These are phyloP conservation scores for Xyliphius kryptos DNA, from an alignment of 2,113 vertebrate genomes.

Conservation along the genomic window DNA sequence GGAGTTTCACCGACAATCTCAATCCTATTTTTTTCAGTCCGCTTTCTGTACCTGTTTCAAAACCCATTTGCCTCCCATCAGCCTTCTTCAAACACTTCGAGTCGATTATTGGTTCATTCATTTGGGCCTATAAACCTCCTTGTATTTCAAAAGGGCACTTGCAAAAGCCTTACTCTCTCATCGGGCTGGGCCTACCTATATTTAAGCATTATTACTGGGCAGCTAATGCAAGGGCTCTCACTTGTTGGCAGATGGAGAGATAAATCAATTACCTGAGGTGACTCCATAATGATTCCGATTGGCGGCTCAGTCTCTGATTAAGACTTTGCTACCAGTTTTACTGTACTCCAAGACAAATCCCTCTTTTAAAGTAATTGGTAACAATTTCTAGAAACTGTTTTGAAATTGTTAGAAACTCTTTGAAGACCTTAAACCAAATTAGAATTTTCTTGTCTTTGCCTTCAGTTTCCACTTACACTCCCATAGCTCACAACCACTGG, in stretches of 20 bases:
- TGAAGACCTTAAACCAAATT: neutral
- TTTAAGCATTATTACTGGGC: no score
- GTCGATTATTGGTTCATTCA: no score
- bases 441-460: neutral
- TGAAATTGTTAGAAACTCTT: neutral
- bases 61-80: no score
- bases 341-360: neutral
- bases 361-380: neutral
- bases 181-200: neutral
- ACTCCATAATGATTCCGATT: neutral
- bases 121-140: no score
- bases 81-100: no score
- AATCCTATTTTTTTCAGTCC: neutral
- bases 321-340: conserved; percentile 1
- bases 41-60: no score
- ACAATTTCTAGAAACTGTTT: no score
- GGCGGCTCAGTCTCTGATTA: no score
- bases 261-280: neutral
- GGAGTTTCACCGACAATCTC: neutral
- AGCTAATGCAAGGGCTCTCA: conserved; percentile 17
- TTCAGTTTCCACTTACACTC: neutral
- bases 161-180: conserved; percentile 12
- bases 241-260: conserved; percentile 12
- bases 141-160: neutral
- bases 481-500: conserved; percentile 15